phyloP scores from a whole-genome alignment of 2,797 vertebrate genomes.

The Acipenser ruthenus region DNA sequence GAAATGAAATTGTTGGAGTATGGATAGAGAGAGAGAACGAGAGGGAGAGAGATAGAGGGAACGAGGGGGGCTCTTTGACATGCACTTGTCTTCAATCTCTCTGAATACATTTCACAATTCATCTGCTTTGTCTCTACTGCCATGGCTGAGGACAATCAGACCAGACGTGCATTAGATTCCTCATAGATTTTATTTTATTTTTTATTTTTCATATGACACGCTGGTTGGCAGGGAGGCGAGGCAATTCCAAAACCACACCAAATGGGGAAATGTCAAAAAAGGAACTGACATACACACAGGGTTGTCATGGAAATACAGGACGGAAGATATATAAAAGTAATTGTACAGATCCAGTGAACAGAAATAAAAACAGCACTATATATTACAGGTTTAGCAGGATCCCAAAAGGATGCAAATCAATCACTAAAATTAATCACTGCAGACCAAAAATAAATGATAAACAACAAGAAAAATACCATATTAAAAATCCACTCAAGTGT shows the following conservation, averaged over 20 bases:
- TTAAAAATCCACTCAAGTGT: too few relatives aligned
- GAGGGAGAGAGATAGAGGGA: conserved; percentile 47
- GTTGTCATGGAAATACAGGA: conserved; percentile 95
- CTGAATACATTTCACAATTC: conserved; percentile 99
- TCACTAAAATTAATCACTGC: too few relatives aligned
- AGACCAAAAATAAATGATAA: too few relatives aligned
- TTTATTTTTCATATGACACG: conserved; percentile 85
- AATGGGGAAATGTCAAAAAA: conserved; percentile 98
- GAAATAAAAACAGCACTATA: too few relatives aligned
- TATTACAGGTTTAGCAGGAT: too few relatives aligned
- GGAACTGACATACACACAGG: conserved; percentile 83
- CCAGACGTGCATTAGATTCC: conserved; percentile 99
- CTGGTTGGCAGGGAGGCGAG: conserved; percentile 94
- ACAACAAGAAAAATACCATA: too few relatives aligned
- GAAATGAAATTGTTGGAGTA: conserved; percentile 47
- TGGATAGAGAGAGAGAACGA: conserved; percentile 31
- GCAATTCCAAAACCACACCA: conserved; percentile 97
- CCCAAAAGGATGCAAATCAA: too few relatives aligned
- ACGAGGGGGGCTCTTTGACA: conserved; percentile 68
- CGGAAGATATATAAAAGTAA: conserved; percentile 33
- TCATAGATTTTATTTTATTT: conserved; percentile 74
- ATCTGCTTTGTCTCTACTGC: conserved; percentile 99
- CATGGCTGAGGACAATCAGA: conserved; percentile 99
- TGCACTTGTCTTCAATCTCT: conserved; percentile 97
- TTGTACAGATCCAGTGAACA: too few relatives aligned